Evolutionary conservation across 2,888 invertebrate species (phyloP).

Genomic region (Agrochola lota): DNA sequence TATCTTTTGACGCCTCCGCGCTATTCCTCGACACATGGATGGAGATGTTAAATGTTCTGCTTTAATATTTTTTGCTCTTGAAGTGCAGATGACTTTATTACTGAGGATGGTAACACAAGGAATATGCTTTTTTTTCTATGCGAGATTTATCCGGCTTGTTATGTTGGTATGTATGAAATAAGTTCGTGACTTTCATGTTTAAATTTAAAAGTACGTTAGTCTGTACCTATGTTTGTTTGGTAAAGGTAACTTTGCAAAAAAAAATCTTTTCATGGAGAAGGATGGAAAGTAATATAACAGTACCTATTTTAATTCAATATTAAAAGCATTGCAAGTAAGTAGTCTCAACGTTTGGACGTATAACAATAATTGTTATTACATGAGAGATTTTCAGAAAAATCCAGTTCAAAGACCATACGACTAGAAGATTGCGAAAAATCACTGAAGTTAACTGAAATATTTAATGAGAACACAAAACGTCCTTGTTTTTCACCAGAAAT

Average conservation of each 20-base stretch:
- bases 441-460: neutral
- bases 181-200: neutral
- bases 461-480: constrained; percentile 27
- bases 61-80: constrained; percentile 74
- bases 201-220: no score
- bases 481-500: constrained; percentile 7
- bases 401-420: neutral
- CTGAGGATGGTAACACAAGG: constrained; percentile 61
- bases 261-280: neutral
- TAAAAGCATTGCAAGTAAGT: neutral
- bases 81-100: constrained; percentile 75
- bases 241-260: no score
- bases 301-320: neutral
- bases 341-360: neutral
- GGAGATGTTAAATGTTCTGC: constrained; percentile 79
- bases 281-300: neutral
- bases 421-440: neutral
- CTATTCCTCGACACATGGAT: constrained; percentile 82
- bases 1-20: constrained; percentile 83
- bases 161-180: neutral
- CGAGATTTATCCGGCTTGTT: constrained; percentile 47
- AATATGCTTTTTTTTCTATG: constrained; percentile 38
- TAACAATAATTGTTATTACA: neutral
- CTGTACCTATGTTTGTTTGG: neutral
- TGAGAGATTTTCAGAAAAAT: neutral